phyloP scores from a whole-genome alignment of 2,113 vertebrate genomes.

The Peucedramus taeniatus region DNA sequence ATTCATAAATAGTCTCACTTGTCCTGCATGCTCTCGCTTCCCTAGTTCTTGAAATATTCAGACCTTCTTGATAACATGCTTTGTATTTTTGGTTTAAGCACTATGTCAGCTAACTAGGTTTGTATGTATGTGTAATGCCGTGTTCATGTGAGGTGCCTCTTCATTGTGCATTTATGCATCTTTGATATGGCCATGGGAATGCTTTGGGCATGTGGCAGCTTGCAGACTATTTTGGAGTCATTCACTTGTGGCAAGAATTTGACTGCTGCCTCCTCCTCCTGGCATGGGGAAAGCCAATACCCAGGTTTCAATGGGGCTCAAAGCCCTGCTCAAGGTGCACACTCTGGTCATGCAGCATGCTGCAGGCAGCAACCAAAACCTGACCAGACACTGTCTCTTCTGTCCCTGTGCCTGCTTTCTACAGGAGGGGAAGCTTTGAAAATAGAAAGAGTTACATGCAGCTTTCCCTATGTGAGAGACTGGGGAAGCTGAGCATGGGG shows the following conservation, averaged over 20 bases:
- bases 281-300: not conserved
- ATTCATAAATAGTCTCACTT: not conserved
- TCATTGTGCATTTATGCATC: accelerated
- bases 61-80: not conserved
- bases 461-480: not conserved
- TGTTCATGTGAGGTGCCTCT: not conserved
- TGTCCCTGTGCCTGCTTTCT: not conserved
- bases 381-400: not conserved
- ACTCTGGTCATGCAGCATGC: not conserved
- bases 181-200: not conserved
- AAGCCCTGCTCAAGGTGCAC: not conserved
- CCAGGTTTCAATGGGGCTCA: not conserved
- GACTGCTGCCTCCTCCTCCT: not conserved
- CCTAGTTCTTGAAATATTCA: not conserved
- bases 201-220: not conserved
- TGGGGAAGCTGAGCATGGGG: not conserved
- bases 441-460: not conserved
- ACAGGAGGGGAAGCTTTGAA: not conserved
- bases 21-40: not conserved
- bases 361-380: not conserved
- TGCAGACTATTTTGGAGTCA: not conserved
- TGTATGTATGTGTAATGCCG: not conserved
- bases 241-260: not conserved
- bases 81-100: not conserved
- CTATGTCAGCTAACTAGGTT: not conserved